A percentile compares a stretch with the other conserved stretches of the same genome.
These are phyloP conservation scores for Mesembrinibis cayennensis DNA, from an alignment of 2,113 vertebrate genomes.

Conservation along the genomic window DNA sequence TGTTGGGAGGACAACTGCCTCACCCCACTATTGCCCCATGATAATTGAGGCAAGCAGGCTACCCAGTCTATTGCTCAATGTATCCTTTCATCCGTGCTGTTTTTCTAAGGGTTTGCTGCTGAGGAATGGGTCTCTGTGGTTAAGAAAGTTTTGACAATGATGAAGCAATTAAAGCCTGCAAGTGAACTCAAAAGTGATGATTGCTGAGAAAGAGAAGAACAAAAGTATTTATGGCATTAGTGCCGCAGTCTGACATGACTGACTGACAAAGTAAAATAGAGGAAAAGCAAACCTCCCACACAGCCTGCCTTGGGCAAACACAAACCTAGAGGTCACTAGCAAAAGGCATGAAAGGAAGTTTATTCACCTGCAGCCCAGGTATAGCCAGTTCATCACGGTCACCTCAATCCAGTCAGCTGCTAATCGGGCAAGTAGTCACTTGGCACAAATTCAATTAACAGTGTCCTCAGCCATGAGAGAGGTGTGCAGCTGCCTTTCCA, in stretches of 20 bases:
- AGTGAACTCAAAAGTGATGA: background rate
- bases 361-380: background rate
- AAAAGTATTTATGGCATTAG: background rate
- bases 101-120: background rate
- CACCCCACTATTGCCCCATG: background rate
- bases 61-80: background rate
- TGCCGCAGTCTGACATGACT: background rate
- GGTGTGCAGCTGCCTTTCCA: background rate
- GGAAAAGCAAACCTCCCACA: slow-evolving; percentile 2
- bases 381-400: background rate
- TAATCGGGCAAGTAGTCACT: background rate
- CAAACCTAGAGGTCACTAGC: background rate
- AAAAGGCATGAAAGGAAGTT: slow-evolving; percentile 1
- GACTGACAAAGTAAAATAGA: background rate
- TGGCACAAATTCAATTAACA: background rate
- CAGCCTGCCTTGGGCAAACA: background rate
- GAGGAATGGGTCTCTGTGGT: background rate
- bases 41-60: background rate
- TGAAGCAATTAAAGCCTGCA: background rate
- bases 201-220: background rate
- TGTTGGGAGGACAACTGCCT: background rate
- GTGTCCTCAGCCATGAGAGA: background rate
- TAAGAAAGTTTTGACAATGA: background rate
- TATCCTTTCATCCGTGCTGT: background rate
- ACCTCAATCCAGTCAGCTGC: background rate